Evolutionary conservation across 2,888 invertebrate species (phyloP).

Genomic region (Liodrosophila aerea): DNA sequence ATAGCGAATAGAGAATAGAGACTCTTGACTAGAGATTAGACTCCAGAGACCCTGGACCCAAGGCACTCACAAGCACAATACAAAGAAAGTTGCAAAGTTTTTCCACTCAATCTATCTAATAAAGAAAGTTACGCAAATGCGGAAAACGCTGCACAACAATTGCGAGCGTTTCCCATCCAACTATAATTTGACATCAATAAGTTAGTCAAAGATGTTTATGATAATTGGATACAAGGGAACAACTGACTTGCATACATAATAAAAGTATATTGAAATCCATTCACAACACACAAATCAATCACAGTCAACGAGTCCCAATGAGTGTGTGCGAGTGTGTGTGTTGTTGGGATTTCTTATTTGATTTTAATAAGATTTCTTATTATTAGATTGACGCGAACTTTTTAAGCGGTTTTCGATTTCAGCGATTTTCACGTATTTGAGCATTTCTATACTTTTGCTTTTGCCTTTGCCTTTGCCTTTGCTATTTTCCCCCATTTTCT

Average conservation of each 20-base stretch:
- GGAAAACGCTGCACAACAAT: too few relatives aligned
- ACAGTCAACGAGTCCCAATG: conserved; percentile 5
- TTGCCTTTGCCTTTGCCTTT: not conserved
- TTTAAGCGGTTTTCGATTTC: conserved; percentile 59
- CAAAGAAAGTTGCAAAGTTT: too few relatives aligned
- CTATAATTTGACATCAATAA: too few relatives aligned
- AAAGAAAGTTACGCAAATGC: too few relatives aligned
- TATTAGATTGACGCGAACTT: conserved; percentile 51
- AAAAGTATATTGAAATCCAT: conserved; percentile 15
- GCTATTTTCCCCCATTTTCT: conserved; percentile 9
- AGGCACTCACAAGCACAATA: too few relatives aligned
- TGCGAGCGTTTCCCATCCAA: too few relatives aligned
- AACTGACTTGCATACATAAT: not conserved
- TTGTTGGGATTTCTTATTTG: conserved; percentile 26
- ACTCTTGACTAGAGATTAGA: too few relatives aligned
- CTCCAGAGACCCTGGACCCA: too few relatives aligned
- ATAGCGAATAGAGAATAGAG: too few relatives aligned
- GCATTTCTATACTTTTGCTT: conserved; percentile 2
- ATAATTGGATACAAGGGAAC: too few relatives aligned
- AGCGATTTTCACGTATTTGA: conserved; percentile 31
- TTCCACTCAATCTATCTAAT: too few relatives aligned
- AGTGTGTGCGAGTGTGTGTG: conserved; percentile 1
- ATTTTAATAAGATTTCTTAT: conserved; percentile 52
- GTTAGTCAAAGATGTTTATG: too few relatives aligned
- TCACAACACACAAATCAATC: conserved; percentile 30